phyloP scores from a whole-genome alignment of 2,888 invertebrate species.

The Coecobrya sp. region DNA sequence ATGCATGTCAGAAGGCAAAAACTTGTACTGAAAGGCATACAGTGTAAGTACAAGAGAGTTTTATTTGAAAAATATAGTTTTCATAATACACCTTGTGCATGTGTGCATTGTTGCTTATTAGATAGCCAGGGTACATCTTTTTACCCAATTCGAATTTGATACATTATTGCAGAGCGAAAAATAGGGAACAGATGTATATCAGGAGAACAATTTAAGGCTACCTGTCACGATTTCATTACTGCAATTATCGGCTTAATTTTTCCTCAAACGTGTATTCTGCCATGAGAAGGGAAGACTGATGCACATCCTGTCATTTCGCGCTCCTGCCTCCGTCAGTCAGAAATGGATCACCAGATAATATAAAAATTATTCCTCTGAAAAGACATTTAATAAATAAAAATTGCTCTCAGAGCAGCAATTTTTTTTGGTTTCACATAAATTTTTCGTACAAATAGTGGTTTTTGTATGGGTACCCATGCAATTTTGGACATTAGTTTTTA shows the following conservation, averaged over 20 bases:
- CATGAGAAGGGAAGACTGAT: conserved; percentile 54
- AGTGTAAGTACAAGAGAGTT: not conserved
- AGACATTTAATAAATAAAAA: conserved; percentile 25
- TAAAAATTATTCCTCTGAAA: conserved; percentile 59
- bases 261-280: conserved; percentile 31
- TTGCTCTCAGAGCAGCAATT: conserved; percentile 5
- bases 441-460: not conserved
- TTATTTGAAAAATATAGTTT: not conserved
- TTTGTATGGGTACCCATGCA: not conserved
- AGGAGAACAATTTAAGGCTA: conserved; percentile 74
- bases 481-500: not conserved
- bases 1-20: conserved; percentile 30
- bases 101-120: not conserved
- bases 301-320: conserved; percentile 62
- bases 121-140: not conserved
- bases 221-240: conserved; percentile 79
- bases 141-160: conserved; percentile 33
- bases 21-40: not conserved
- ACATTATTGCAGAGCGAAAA: conserved; percentile 51
- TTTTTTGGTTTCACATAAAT: conserved; percentile 14
- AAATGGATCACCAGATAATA: not conserved
- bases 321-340: conserved; percentile 6
- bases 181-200: conserved; percentile 74
- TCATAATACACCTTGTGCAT: not conserved
- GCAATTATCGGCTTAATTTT: conserved; percentile 75